A percentile compares a stretch with the other conserved stretches of the same genome.
Evolutionary conservation across 2,888 invertebrate species (phyloP).

Genomic region (Cheiracanthium punctorium): DNA sequence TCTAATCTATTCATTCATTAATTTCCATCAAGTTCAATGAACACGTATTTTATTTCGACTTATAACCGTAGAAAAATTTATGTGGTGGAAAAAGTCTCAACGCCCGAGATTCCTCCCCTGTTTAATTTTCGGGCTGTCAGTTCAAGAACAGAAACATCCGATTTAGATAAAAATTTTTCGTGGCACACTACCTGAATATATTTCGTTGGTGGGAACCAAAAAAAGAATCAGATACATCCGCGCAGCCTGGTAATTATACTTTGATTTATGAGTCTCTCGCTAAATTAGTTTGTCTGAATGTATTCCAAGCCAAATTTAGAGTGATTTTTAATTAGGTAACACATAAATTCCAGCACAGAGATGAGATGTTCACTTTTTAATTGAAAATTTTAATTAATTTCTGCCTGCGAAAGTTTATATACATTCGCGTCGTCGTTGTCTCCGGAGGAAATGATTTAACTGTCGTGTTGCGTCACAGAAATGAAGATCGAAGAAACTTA

Average conservation of each 20-base stretch:
- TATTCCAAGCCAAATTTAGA: not conserved
- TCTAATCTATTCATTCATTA: not conserved
- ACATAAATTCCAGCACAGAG: not conserved
- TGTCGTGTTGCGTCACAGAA: no score
- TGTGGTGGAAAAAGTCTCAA: not conserved
- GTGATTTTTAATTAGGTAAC: not conserved
- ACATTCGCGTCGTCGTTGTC: no score
- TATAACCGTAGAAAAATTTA: not conserved
- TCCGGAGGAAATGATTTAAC: no score
- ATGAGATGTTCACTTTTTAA: not conserved
- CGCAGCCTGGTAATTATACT: not conserved
- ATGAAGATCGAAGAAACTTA: no score
- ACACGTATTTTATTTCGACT: not conserved
- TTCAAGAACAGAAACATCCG: not conserved
- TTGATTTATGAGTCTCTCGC: not conserved
- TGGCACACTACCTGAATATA: no score
- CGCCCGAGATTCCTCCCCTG: not conserved
- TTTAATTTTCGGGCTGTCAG: not conserved
- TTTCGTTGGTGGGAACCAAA: no score
- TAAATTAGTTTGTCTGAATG: not conserved
- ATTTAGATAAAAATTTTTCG: no score
- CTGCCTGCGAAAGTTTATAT: no score
- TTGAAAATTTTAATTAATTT: not conserved
- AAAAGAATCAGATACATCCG: not conserved
- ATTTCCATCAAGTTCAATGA: not conserved